Percentiles rank a stretch among this genome's conserved stretches.
Conservation (phyloP, 2,113 vertebrate genomes). For the Rhea pennata region DNA sequence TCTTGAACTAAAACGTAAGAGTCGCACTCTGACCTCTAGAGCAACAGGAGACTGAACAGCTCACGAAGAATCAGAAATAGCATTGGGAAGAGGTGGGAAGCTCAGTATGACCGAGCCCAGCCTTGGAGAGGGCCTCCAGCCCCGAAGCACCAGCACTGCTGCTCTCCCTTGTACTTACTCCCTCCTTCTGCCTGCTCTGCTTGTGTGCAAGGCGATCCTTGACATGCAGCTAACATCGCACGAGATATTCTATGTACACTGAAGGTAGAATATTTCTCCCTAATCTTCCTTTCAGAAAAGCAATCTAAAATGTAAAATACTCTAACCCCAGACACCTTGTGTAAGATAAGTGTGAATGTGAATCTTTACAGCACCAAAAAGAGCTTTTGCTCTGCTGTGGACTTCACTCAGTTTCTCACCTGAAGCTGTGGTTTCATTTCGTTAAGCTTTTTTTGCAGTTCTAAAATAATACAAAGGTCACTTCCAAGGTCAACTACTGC, state of each 20-base stretch:
- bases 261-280: neutral
- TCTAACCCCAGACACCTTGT: neutral
- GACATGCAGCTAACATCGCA: rapidly evolving
- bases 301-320: neutral
- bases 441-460: conserved; percentile 79
- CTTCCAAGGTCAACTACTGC: conserved; percentile 80
- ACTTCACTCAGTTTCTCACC: conserved; percentile 67
- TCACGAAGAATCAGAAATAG: neutral
- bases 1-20: neutral
- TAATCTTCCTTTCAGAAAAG: neutral
- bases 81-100: neutral
- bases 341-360: rapidly evolving
- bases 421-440: conserved; percentile 83
- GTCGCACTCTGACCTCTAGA: neutral
- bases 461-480: conserved; percentile 70
- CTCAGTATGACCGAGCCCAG: neutral
- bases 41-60: neutral
- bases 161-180: neutral
- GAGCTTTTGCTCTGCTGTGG: neutral
- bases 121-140: neutral
- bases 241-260: neutral
- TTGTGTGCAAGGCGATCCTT: neutral
- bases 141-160: neutral
- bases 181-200: rapidly evolving
- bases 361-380: neutral